A percentile compares a stretch with the other conserved stretches of the same genome.
Evolutionary conservation across 2,888 invertebrate species (phyloP).

Genomic region (Hipparchia semele): DNA sequence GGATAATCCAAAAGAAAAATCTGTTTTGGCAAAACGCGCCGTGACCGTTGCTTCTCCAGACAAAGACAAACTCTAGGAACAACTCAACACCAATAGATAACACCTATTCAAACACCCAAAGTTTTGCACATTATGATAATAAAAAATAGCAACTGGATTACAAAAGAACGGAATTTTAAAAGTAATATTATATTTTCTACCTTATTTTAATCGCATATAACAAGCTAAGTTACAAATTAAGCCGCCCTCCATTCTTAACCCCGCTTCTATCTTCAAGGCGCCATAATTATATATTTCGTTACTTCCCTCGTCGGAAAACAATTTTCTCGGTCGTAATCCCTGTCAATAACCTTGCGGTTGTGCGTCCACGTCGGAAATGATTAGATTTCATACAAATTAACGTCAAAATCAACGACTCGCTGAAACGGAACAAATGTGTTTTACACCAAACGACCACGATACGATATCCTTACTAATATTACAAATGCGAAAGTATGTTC

Average conservation of each 20-base stretch:
- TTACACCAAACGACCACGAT: background rate
- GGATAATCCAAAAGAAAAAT: no score
- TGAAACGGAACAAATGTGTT: conserved; percentile 12
- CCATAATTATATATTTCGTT: conserved; percentile 38
- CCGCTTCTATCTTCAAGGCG: conserved; percentile 21
- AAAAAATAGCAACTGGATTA: background rate
- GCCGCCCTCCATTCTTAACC: conserved; percentile 11
- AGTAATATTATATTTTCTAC: conserved; percentile 5
- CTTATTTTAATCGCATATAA: background rate
- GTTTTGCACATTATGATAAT: no score
- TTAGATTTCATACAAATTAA: conserved; percentile 39
- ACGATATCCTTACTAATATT: background rate
- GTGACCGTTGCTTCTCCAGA: no score
- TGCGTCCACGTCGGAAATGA: conserved; percentile 36
- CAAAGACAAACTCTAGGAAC: no score
- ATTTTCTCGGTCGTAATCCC: conserved; percentile 37
- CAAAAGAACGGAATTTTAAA: background rate
- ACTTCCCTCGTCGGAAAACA: conserved; percentile 35
- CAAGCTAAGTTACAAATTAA: conserved; percentile 3
- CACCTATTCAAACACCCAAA: no score
- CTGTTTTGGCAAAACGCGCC: no score
- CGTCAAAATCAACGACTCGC: conserved; percentile 33
- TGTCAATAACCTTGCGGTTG: conserved; percentile 37
- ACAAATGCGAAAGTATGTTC: background rate
- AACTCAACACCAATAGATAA: no score